Evolutionary conservation across 2,888 invertebrate genomes (phyloP), one percentile per base, ranked within the genome.

Genomic region (Scaptomyza polygonia): DNA sequence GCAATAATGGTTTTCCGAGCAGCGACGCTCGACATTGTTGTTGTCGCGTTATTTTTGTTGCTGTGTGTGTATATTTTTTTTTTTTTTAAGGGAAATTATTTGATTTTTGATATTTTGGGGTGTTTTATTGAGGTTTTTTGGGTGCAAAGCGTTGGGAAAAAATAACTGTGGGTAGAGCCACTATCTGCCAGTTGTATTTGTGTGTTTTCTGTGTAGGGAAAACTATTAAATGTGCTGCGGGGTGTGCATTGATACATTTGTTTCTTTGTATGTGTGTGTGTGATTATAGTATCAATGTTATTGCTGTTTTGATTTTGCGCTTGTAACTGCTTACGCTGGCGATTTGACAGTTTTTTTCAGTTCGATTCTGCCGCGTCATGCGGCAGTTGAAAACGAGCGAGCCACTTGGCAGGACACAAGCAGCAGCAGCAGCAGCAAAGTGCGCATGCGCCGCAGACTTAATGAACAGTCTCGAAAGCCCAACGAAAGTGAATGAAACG

Each of bases 21-120:
- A 67, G 78, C 84, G 76, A 62, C 69, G 82, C 71, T 72, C 76
- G 73, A 14, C 29, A 9, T 29, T 61, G 67, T 81, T 75, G 67
- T 77, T 75, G 67, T 77, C 71, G 76, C 64, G 53, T 45, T 54
- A 42, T 67, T 69, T 57, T 63, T 61, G 44, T 39, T 36, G 8
- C 57, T 57, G 42, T 51, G 42, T 62, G 55, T 72, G 44, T 63
- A 64, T 61, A 40, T 67, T 14, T 61, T 25, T 25, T 4, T 63
- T 69, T 79, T 86, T 90, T 91, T 91, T 89, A 88, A 89, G 90
- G 90, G 88, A 90, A 91, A 90, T 89, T 88, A 79, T 89, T 84
- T 88, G 89, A 91, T 90, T 90, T 91, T 89, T 90, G 88, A 88
- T 90, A 88, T 89, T 91, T 89, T 90, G 90, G 91, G 91, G 91